Base-by-base conservation (phyloP, 2,888 invertebrate genomes). In the Hyposoter dolosus region DNA sequence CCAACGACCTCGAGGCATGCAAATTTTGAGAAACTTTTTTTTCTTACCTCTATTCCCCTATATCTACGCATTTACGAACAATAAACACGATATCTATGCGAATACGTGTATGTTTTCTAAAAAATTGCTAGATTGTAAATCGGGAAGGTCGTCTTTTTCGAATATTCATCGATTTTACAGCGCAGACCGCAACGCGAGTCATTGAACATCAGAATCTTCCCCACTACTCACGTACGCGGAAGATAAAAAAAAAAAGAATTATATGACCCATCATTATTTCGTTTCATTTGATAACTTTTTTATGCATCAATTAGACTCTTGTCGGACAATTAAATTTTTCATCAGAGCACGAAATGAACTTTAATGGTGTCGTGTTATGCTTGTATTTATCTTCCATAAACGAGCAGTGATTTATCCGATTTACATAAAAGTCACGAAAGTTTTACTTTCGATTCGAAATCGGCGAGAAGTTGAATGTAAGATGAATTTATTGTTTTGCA, bases 1-100 rank as follows among this genome's bases (percentile, higher is more conserved):
- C 63, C 40, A 85, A 85, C 79, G 77, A 83, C 80, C 80, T 28
- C 35, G n/a, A 28, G 43, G 32, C 35, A 40, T 74, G 72, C 53
- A 65, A 79, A 45, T 71, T 78, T 82, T 63, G n/a, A 12, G 28
- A 0, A 6, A 60, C 47, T 23, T 53, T 45, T 63, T 32, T 69
- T 40, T 28, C 40, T 47, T 23, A 53, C n/a, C 7, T 6, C 12
- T 17, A 5, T 47, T 50, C 80, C 40, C 47, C 28, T 28, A 50
- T n/a, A 17, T 28, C 15, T 40, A 19, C 32, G 40, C 43, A 17
- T 83, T 74, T 40, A 79, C 65, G 75, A 75, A 79, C 63, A 63
- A 71, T 45, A 74, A 56, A 53, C 71, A 66, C 56, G 66, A 78
- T 47, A 43, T 43, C 40, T 32, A 68, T 53, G 23, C 17, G 32